Conservation (phyloP, 2,113 vertebrate species). For the Aphelocoma coerulescens region DNA sequence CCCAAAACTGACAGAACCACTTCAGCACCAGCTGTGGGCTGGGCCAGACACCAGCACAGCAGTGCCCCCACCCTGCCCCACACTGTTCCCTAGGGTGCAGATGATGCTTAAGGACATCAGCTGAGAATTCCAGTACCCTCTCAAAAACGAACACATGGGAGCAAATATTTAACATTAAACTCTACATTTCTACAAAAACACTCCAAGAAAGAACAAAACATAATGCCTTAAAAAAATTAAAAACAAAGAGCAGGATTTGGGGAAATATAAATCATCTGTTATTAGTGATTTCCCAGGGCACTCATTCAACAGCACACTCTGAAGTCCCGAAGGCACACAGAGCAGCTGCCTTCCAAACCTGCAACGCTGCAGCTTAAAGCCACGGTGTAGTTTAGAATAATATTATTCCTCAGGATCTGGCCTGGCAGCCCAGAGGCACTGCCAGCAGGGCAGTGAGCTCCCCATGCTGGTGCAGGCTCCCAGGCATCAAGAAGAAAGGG, state of each 20-base stretch:
- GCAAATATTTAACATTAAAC: background rate
- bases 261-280: background rate
- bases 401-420: background rate
- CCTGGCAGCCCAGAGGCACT: background rate
- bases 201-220: background rate
- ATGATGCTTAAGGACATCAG: background rate
- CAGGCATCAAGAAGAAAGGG: background rate
- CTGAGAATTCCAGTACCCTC: background rate
- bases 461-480: background rate
- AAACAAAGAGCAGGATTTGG: background rate
- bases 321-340: background rate
- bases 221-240: background rate
- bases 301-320: background rate
- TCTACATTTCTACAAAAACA: background rate
- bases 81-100: rapidly evolving
- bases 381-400: background rate
- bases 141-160: background rate
- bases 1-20: rapidly evolving
- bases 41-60: rapidly evolving
- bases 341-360: background rate
- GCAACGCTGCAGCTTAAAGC: background rate
- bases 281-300: background rate
- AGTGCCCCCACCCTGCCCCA: background rate
- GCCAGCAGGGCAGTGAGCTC: background rate
- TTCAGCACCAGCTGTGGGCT: rapidly evolving